Evolutionary conservation across 2,113 vertebrate species (phyloP).

Genomic region (Thymallus thymallus): DNA sequence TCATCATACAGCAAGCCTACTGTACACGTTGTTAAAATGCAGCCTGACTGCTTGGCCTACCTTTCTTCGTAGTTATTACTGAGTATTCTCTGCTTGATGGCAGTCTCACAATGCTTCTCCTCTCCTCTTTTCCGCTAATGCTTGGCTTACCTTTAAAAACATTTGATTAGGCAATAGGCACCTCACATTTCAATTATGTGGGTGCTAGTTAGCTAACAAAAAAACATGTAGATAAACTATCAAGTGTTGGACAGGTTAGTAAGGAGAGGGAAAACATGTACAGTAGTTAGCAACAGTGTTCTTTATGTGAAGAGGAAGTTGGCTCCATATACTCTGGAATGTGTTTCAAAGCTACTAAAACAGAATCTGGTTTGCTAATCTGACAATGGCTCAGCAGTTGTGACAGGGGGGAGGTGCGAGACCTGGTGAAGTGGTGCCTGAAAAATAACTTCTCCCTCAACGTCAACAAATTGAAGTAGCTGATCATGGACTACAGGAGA

Average conservation of each 20-base stretch:
- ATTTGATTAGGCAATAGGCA: neutral
- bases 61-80: neutral
- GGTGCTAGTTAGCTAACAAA: slow-evolving; percentile 14
- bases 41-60: neutral
- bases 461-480: too few species aligned
- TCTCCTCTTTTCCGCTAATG: slow-evolving; percentile 56
- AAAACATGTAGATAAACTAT: neutral
- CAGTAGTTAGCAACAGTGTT: neutral
- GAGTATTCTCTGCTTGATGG: slow-evolving; percentile 2
- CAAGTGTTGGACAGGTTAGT: neutral
- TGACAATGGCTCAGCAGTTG: neutral
- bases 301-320: neutral
- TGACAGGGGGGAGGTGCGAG: too few species aligned
- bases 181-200: slow-evolving; percentile 9
- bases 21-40: neutral
- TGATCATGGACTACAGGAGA: too few species aligned
- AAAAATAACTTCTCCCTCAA: too few species aligned
- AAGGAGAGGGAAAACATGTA: neutral
- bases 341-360: neutral
- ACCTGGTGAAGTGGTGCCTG: neutral
- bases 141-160: slow-evolving; percentile 64
- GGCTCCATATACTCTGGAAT: neutral
- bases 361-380: neutral
- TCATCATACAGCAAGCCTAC: neutral
- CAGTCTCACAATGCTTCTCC: slow-evolving; percentile 47